These are phyloP conservation scores for Delichon dasypus DNA, from an alignment of 2,797 vertebrate genomes.

Conservation along the genomic window DNA sequence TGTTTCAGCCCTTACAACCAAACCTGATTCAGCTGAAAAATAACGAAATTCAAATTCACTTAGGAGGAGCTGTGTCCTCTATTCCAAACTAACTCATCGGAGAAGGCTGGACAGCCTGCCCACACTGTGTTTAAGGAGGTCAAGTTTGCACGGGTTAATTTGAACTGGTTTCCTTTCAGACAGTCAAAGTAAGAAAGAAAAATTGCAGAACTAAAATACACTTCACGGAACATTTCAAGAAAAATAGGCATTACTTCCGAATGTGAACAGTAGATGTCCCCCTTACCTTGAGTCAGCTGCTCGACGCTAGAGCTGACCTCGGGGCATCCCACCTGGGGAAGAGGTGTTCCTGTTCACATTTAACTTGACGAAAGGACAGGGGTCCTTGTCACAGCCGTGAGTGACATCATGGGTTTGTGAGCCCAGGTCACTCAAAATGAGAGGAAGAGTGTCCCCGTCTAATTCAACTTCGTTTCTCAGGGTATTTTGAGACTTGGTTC, in stretches of 20 bases:
- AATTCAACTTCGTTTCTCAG: background rate
- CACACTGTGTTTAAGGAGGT: background rate
- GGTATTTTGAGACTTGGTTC: background rate
- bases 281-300: background rate
- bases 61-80: background rate
- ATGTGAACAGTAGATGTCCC: slow-evolving; percentile 5
- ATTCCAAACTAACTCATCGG: background rate
- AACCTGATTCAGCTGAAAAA: background rate
- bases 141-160: background rate
- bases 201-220: background rate
- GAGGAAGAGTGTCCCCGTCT: background rate
- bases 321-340: background rate
- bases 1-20: background rate
- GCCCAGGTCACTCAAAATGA: background rate
- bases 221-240: background rate
- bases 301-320: background rate
- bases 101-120: background rate
- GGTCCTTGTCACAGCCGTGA: background rate
- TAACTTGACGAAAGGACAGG: background rate
- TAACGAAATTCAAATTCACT: background rate
- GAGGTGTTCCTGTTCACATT: background rate
- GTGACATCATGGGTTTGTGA: background rate
- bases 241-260: background rate
- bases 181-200: background rate
- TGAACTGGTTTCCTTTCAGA: background rate